Conservation (phyloP, 2,888 invertebrate genomes). For the Agrypnus murinus region DNA sequence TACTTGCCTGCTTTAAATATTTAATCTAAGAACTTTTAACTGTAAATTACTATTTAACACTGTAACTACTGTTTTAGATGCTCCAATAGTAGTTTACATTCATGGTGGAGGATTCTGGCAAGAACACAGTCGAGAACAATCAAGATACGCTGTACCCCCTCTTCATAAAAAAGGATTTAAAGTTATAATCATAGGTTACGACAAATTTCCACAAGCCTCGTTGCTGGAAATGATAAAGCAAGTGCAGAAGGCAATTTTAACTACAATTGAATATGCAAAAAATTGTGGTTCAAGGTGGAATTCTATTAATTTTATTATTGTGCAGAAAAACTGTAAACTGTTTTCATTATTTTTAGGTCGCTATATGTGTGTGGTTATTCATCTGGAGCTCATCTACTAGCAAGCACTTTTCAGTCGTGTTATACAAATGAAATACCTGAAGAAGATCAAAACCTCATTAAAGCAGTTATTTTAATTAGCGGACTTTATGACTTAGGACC, state of each 20-base stretch:
- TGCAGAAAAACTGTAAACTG: background rate
- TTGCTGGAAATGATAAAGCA: constrained; percentile 78
- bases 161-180: constrained; percentile 79
- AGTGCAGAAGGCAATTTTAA: constrained; percentile 76
- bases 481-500: constrained; percentile 88
- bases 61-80: too few species aligned
- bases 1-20: too few species aligned
- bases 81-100: constrained; percentile 86
- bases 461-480: constrained; percentile 81
- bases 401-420: constrained; percentile 75
- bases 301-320: background rate
- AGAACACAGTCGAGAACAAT: constrained; percentile 77
- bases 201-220: constrained; percentile 82
- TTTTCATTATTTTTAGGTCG: constrained; percentile 32
- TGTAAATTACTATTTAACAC: too few species aligned
- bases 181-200: constrained; percentile 85
- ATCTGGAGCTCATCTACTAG: constrained; percentile 88
- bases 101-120: constrained; percentile 94
- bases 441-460: constrained; percentile 68
- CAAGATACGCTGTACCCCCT: constrained; percentile 78
- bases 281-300: constrained; percentile 76
- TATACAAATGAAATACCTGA: constrained; percentile 53
- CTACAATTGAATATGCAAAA: constrained; percentile 79
- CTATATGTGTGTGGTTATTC: constrained; percentile 88
- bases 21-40: too few species aligned